Base-by-base conservation (phyloP, 2,113 vertebrate genomes). In the Mustela lutreola region DNA sequence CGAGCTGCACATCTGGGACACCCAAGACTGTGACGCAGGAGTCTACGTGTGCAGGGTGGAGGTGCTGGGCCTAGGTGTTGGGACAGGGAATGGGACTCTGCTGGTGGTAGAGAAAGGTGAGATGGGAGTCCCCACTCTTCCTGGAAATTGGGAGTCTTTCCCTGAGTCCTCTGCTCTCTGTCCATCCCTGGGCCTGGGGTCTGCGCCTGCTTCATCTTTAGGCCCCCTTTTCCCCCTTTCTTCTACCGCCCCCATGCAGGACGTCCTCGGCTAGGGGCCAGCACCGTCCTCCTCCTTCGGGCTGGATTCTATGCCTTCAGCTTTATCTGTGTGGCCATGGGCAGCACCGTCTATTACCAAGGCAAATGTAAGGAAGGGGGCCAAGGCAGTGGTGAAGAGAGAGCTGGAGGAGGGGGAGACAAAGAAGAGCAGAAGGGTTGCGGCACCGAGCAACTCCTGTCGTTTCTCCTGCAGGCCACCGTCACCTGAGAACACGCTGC, bases 61-160 rank as follows among this genome's bases (percentile, higher is more conserved):
- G 28, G 94, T 97, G 33, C 88, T 97, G 53, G 92, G 91, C 36
- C 78, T 90, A 50, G 96, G 63, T 18, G 18, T 56, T 0, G 62
- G 75, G 2, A 81, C 62, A 0, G 97, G 98, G 24, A 91, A 84
- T 1, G 96, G 98, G 36, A 97, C 96, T 11, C 11, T 39, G 48
- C 97, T 98, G 39, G 87, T 97, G 82, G 45, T 97, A 24, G 89
- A 92, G 85, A 63, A 71, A 96, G 96, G 89, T 95, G 60, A 94
- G 95, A n/a, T 0, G 1, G 31, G 88, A 78, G 60, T 26, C 11
- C 62, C 50, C 16, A 39, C 16, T n/a, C 50, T 50, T 58, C 31
- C 63, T 82, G 60, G 67, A 16, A 81, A 63, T 26, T 18, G 78
- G 50, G 45, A 22, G 60, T 42, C 86, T 36, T 71, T 48, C 39